Base-by-base conservation (phyloP, 1,140 invertebrate genomes). In the Mycetomoellerius zeteki region DNA sequence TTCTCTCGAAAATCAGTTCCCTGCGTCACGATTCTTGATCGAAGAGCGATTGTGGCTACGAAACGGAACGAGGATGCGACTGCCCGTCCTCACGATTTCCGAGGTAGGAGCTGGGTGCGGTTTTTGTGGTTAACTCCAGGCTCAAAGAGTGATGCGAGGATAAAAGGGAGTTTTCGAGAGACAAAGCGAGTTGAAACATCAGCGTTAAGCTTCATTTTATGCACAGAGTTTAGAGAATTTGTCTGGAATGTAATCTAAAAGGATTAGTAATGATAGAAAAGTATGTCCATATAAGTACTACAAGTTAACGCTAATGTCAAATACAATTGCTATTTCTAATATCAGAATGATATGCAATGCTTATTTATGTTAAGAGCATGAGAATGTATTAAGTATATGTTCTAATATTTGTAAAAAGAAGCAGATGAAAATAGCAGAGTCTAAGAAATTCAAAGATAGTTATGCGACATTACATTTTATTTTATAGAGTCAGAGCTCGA, bases 71-170 rank as follows among this genome's bases (percentile, higher is more conserved):
- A 58, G 19, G 71, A 82, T 43, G 67, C 52, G 52, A 16, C 1
- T 86, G 21, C n/a, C 30, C 7, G 33, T 78, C 16, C 37, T 85
- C 19, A 47, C 72, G 27, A 54, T 65, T 37, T 21, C 60, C 12
- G 72, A 77, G 37, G 43, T 43, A 58, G 80, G 75, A 58, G 37
- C 19, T 86, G 62, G 76, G 84, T 58, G 84, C 75, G 84, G 84
- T 67, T 86, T 62, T 86, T 82, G 43, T 80, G 54, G 78, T 69
- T 86, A 86, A 47, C n/a, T 43, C 3, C 33, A 21, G 21, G 19
- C 1, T 24, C 8, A 43, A 52, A 1, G 19, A 37, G 19, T 1
- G 24, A 33, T n/a, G 6, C 4, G 43, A 24, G 33, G 56, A 21
- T 27, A 8, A 43, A 54, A 14, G 16, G 0, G 27, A 58, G 12